phyloP scores from a whole-genome alignment of 2,888 invertebrate genomes.

The Trachelus stipa region DNA sequence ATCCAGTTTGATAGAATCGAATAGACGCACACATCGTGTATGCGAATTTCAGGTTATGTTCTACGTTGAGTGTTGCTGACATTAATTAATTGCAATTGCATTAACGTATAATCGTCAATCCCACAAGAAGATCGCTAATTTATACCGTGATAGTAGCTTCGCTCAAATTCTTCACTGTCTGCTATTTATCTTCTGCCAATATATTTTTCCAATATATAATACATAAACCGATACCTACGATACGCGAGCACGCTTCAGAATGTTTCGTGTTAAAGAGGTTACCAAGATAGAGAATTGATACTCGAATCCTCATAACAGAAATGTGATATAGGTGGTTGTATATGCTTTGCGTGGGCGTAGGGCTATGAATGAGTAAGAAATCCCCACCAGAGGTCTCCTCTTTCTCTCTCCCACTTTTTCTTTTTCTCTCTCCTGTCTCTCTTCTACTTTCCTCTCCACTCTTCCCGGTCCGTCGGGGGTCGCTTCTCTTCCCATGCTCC shows the following conservation, averaged over 20 bases:
- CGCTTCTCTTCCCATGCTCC: constrained; percentile 48
- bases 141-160: background rate
- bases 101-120: background rate
- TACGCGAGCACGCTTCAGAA: background rate
- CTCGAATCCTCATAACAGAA: background rate
- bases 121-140: background rate
- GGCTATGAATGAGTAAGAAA: constrained; percentile 48
- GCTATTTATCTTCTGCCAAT: background rate
- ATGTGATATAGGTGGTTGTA: background rate
- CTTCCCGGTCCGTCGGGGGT: constrained; percentile 51
- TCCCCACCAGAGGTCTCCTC: constrained; percentile 39
- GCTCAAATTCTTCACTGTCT: background rate
- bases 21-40: constrained; percentile 14
- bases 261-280: background rate
- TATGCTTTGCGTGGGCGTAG: constrained; percentile 43
- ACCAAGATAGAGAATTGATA: background rate
- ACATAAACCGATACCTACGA: background rate
- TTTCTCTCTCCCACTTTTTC: constrained; percentile 7
- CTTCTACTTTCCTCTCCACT: constrained; percentile 25
- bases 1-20: constrained; percentile 30
- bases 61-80: background rate
- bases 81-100: background rate
- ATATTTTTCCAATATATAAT: background rate
- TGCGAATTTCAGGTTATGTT: background rate
- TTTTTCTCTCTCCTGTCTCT: constrained; percentile 18